Evolutionary conservation across 2,888 invertebrate species (phyloP).

Genomic region (Scaptomyza cyrtandrae): DNA sequence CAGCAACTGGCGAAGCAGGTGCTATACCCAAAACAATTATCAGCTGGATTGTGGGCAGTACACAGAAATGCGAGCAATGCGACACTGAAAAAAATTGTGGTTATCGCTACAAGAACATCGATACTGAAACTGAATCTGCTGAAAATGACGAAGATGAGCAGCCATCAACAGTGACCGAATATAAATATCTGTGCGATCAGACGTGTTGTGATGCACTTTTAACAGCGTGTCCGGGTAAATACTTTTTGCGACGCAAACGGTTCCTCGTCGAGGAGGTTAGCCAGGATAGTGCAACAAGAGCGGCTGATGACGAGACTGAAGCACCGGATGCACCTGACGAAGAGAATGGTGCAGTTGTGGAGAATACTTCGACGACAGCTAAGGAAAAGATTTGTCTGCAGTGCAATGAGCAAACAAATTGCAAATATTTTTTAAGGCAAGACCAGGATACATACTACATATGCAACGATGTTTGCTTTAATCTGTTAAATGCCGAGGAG

Average conservation of each 20-base stretch:
- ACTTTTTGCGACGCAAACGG: constrained; percentile 86
- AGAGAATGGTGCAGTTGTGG: constrained; percentile 15
- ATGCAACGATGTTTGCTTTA: constrained; percentile 87
- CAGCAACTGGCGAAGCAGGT: constrained; percentile 78
- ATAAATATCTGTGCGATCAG: constrained; percentile 86
- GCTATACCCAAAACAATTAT: constrained; percentile 82
- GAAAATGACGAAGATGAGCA: constrained; percentile 29
- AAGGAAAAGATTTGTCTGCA: constrained; percentile 84
- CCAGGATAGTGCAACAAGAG: constrained; percentile 37
- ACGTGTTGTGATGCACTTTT: constrained; percentile 86
- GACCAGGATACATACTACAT: constrained; percentile 86
- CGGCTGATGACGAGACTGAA: constrained; percentile 24
- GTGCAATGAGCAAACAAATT: constrained; percentile 85
- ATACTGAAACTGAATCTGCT: constrained; percentile 72
- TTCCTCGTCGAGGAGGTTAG: constrained; percentile 85
- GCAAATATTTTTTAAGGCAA: constrained; percentile 85
- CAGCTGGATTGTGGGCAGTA: constrained; percentile 78
- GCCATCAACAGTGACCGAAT: constrained; percentile 40
- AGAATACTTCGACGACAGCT: neutral
- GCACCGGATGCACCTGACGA: constrained; percentile 6
- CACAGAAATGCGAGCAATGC: constrained; percentile 80
- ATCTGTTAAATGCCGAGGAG: constrained; percentile 85
- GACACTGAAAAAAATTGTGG: constrained; percentile 77
- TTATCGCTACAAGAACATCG: constrained; percentile 82
- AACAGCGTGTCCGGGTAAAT: constrained; percentile 86